Base-by-base conservation (phyloP, 2,797 vertebrate species). In the Babyrousa celebensis region DNA sequence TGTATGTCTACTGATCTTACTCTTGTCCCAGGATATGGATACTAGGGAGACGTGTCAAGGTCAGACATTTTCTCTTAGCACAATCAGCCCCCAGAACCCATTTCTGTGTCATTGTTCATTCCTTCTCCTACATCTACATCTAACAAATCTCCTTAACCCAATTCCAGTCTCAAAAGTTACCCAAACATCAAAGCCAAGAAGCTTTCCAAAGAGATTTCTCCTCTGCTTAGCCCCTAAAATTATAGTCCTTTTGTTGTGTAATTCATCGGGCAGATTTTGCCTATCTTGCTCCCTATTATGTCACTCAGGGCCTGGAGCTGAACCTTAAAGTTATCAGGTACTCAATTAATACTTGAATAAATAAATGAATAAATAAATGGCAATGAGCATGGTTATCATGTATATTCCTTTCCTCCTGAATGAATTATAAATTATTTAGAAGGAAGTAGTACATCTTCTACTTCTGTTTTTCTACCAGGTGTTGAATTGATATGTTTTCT, bases 111-210 rank as follows among this genome's bases (percentile, higher is more conserved):
- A 29, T 52, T 79, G 8, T 72, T 85, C 11, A 32, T 58, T 40
- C 12, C 29, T 85, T 93, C 89, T 65, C 17, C 11, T 85, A 58
- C 0, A 56, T 17, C 11, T 85, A 58, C 0, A 56, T 15, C 1
- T 43, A 77, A 56, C n/a, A 56, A 71, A 27, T 65, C 14, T 29
- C 78, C 18, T 54, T 48, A 86, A 74, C 23, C n/a, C 40, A 89
- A 60, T 20, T 54, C 25, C 9, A 74, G 20, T 32, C 80, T 43
- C 36, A 80, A 68, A 89, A 68, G 6, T 62, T 83, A 87, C 5
- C 29, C 36, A 63, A 71, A 71, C 12, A 84, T 92, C n/a, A 77
- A 92, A 70, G 27, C 40, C 27, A 89, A 92, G 40, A 77, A 72
- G 5, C 20, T 67, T 78, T 91, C 12, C 27, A 84, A 87, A 62